Evolutionary conservation across 1,140 invertebrate genomes (phyloP).

Genomic region (Caenorhabditis brenneri): DNA sequence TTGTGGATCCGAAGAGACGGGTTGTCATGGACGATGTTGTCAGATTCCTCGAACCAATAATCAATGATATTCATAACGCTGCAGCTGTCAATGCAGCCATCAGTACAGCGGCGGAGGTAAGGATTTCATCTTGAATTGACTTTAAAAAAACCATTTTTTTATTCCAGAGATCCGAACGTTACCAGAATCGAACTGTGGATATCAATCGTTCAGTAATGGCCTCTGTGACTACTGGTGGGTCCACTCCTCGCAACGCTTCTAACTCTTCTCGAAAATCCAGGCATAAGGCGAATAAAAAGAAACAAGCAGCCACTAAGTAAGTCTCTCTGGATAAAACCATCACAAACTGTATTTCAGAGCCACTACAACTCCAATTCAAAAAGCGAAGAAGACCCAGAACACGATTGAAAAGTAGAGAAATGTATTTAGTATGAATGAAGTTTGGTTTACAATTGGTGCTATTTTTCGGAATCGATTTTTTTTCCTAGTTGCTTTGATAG

Average conservation of each 20-base stretch:
- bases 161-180: not conserved
- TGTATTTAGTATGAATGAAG: not conserved
- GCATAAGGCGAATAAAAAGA: not conserved
- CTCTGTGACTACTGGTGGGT: not conserved
- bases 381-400: not conserved
- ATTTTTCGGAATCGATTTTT: no score
- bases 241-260: not conserved
- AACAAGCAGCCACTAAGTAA: not conserved
- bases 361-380: not conserved
- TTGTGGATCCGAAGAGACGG: not conserved
- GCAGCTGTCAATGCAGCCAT: not conserved
- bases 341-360: not conserved
- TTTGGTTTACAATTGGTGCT: no score
- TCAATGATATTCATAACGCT: slow-evolving; percentile 36
- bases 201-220: not conserved
- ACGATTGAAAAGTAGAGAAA: not conserved
- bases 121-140: not conserved
- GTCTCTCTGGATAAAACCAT: not conserved
- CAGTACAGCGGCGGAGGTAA: not conserved
- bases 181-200: not conserved
- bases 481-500: no score
- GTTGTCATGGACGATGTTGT: slow-evolving; percentile 27
- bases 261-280: not conserved
- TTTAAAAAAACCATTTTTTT: not conserved
- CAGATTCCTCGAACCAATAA: slow-evolving; percentile 24